Percentiles rank a stretch among this genome's conserved stretches.
These are phyloP conservation scores for Apamea anceps DNA, from an alignment of 2,888 invertebrate genomes.

Conservation along the genomic window DNA sequence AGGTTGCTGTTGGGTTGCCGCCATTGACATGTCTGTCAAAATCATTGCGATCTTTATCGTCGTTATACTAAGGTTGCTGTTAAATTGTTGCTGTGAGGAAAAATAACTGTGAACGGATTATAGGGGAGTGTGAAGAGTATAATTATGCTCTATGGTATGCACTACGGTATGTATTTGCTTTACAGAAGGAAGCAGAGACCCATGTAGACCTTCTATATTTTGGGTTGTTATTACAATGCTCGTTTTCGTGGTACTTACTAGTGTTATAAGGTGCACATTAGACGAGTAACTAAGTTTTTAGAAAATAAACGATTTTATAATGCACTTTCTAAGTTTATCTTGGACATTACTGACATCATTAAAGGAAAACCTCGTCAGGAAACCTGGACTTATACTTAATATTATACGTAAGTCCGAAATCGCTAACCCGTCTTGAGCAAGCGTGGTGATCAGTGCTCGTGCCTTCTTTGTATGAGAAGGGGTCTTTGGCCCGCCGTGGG, in stretches of 20 bases:
- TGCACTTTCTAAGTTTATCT: background rate
- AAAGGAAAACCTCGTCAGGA: background rate
- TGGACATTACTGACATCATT: background rate
- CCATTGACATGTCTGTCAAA: no score
- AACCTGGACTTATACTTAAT: background rate
- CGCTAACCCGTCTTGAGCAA: background rate
- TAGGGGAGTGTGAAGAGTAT: background rate
- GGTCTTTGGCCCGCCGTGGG: rapidly evolving
- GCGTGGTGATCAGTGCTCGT: background rate
- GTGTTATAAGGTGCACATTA: background rate
- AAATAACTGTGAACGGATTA: no score
- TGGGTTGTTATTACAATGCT: background rate
- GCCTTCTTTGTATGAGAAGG: background rate
- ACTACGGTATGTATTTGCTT: background rate
- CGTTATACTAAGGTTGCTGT: no score
- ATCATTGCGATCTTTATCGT: no score
- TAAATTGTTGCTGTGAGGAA: no score
- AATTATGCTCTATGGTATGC: background rate
- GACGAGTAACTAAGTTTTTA: background rate
- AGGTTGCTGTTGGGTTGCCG: no score
- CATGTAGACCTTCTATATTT: background rate
- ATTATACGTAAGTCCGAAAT: background rate
- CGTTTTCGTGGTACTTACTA: background rate
- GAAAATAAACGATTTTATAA: background rate
- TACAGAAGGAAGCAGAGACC: background rate